A percentile compares a stretch with the other conserved stretches of the same genome.
phyloP scores from a whole-genome alignment of 2,113 vertebrate species.

The Macrotus californicus region DNA sequence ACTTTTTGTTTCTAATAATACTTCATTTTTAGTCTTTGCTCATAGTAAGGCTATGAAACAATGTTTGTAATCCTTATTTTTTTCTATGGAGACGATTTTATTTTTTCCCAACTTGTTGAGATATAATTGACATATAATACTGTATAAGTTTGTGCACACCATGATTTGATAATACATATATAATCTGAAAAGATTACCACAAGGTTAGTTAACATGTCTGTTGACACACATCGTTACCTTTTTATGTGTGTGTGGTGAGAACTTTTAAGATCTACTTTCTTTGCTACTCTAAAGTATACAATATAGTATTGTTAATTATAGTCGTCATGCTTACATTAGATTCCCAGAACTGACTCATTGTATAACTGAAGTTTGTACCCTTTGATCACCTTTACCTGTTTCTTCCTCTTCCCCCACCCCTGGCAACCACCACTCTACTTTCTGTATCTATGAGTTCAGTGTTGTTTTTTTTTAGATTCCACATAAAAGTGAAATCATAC shows the following conservation, averaged over 20 bases:
- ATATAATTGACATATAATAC: background rate
- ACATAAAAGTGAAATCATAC: background rate
- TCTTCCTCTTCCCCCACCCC: background rate
- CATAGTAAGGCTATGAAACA: conserved; percentile 31
- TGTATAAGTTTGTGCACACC: background rate
- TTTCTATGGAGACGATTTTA: background rate
- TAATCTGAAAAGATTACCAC: background rate
- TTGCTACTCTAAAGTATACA: background rate
- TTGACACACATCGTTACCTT: background rate
- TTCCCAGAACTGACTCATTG: background rate
- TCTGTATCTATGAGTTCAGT: background rate
- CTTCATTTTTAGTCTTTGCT: conserved; percentile 31
- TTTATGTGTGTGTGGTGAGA: background rate
- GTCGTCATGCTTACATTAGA: background rate
- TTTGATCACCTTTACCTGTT: background rate
- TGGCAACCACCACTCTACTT: background rate
- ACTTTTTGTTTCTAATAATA: conserved; percentile 18
- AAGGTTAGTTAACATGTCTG: background rate
- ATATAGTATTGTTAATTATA: background rate
- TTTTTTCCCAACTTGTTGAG: background rate
- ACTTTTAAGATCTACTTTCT: background rate
- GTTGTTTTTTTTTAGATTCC: background rate
- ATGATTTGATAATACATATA: background rate
- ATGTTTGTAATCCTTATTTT: background rate
- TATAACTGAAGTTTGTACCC: background rate